phyloP scores from a whole-genome alignment of 2,888 invertebrate genomes.

The Pristionchus maxplancki region DNA sequence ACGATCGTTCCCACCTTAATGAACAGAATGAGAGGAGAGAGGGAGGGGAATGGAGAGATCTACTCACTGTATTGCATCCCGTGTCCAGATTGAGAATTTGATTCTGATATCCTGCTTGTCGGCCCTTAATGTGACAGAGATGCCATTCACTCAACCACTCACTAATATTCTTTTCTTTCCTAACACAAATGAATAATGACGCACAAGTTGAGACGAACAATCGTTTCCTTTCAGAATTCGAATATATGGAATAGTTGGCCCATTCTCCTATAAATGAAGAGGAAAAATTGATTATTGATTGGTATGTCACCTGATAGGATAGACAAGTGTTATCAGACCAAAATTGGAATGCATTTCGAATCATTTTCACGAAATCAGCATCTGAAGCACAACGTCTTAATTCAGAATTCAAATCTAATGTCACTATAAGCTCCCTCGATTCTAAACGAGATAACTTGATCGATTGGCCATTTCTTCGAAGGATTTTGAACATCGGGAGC shows the following conservation, averaged over 20 bases:
- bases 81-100: not conserved
- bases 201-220: slow-evolving; percentile 4
- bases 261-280: slow-evolving; percentile 10
- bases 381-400: not conserved
- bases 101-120: not conserved
- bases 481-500: not conserved
- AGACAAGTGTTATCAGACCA: slow-evolving; percentile 18
- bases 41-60: not conserved
- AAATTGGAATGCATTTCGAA: slow-evolving; percentile 25
- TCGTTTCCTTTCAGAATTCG: not conserved
- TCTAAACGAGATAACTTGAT: slow-evolving; percentile 28
- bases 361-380: not conserved
- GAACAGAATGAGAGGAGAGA: not conserved
- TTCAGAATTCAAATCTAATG: not conserved
- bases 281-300: not conserved
- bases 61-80: slow-evolving; percentile 24
- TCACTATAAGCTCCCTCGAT: not conserved
- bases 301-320: not conserved
- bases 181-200: not conserved
- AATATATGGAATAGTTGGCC: not conserved
- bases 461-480: slow-evolving; percentile 1
- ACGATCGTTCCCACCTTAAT: not conserved
- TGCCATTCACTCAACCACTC: not conserved
- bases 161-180: not conserved
- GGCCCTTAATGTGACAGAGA: not conserved